Percentiles rank a stretch among this genome's conserved stretches.
These are phyloP conservation scores for Dichetophora obliterata DNA, from an alignment of 2,888 invertebrate genomes.

Conservation along the genomic window DNA sequence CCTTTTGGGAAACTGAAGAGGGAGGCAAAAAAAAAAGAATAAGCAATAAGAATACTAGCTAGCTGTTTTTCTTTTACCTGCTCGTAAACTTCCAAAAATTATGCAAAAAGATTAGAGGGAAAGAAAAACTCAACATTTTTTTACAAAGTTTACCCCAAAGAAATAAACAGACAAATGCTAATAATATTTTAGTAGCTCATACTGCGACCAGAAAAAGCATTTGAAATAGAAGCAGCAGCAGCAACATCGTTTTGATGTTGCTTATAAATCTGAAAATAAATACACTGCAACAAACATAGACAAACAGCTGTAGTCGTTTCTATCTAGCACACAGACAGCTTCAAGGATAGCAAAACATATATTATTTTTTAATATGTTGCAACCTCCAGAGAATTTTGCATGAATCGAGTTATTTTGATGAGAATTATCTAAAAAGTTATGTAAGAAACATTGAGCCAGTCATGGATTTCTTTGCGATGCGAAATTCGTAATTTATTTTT, in stretches of 20 bases:
- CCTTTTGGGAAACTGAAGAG: neutral
- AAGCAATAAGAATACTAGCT: neutral
- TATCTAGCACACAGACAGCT: neutral
- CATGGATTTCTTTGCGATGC: too few relatives aligned
- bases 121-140: neutral
- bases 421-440: too few relatives aligned
- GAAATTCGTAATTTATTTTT: too few relatives aligned
- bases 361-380: neutral
- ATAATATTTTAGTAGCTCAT: neutral
- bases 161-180: constrained; percentile 7
- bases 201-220: neutral
- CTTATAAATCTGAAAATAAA: constrained; percentile 26
- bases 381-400: neutral
- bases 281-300: neutral
- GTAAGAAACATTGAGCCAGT: too few relatives aligned
- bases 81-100: neutral
- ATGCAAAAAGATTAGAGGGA: neutral
- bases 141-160: neutral
- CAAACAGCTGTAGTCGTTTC: neutral
- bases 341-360: neutral
- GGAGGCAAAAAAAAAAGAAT: neutral
- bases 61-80: neutral
- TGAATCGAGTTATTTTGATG: neutral
- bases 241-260: constrained; percentile 14
- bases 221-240: neutral